Base-by-base conservation (phyloP, 2,888 invertebrate species). In the Caenorhabditis uteleia region DNA sequence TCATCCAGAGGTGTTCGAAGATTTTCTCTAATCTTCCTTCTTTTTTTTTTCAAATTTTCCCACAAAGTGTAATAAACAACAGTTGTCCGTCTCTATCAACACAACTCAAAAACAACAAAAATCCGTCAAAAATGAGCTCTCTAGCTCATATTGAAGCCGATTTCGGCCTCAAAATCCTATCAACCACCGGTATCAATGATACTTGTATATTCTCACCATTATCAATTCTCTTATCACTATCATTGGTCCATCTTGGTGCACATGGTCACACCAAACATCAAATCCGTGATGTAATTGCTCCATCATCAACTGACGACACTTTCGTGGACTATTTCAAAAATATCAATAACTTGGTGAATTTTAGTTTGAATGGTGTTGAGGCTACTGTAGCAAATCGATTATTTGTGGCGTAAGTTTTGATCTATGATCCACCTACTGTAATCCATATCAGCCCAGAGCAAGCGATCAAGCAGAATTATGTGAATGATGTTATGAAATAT, bases 181-280 rank as follows among this genome's bases (percentile, higher is more conserved):
- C 16, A 7, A 20, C 16, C 10, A 20, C 20, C n/a, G 36, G 36
- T 4, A 3, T 7, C 18, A 20, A 36, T 5, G 18, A 36, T 20
- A 14, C 18, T 16, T 36, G 23, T 10, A 40, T 62, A 16, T 44
- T 62, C 20, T 62, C 62, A 14, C 62, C 62, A 2, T 18, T 62
- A 12, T 62, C 62, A 16, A 56, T 62, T 26, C 29, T 57, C 5
- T 29, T 62, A 1, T 48, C 62, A 7, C 27, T 62, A 18, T 50
- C 56, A 14, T 26, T 62, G 33, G 51, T 56, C 8, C 62, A 62
- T 43, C 33, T 53, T 25, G 62, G 62, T 33, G 62, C 62, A 25
- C 56, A 62, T 16, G 62, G 62, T n/a, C 51, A 56, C 27, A 62
- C 62, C 10, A 36, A 45, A 27, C 26, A 48, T 12, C 56, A 62